Evolutionary conservation across 2,888 invertebrate genomes (phyloP).

Genomic region (Torymus tubicola): DNA sequence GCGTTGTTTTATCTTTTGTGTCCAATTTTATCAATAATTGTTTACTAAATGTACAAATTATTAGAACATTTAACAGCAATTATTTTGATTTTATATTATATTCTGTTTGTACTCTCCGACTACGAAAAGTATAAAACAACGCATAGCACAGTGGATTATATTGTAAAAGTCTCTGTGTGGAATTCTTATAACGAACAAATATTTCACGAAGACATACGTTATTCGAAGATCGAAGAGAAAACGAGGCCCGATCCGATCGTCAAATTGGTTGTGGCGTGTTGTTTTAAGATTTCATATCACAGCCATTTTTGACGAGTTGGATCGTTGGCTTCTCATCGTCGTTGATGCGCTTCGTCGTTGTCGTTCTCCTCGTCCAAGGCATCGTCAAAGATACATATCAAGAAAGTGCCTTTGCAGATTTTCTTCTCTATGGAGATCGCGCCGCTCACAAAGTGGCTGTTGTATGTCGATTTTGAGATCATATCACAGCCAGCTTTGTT

Average conservation of each 20-base stretch:
- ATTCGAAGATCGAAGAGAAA: not conserved
- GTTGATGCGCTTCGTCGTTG: not conserved
- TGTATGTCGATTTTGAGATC: constrained; percentile 80
- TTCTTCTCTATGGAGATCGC: constrained; percentile 80
- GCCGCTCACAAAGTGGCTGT: constrained; percentile 95
- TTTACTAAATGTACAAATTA: constrained; percentile 9
- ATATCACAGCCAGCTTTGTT: constrained; percentile 97
- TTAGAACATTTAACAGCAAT: constrained; percentile 16
- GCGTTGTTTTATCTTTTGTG: too few relatives aligned
- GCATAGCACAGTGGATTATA: too few relatives aligned
- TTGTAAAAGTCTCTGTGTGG: too few relatives aligned
- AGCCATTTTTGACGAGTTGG: constrained; percentile 97
- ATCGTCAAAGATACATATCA: not conserved
- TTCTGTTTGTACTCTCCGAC: too few relatives aligned
- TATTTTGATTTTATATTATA: not conserved
- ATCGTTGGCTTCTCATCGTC: constrained; percentile 77
- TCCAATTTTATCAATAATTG: too few relatives aligned
- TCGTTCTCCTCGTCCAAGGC: not conserved
- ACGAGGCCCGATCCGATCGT: constrained; percentile 78
- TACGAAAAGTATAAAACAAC: too few relatives aligned
- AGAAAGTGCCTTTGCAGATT: constrained; percentile 66
- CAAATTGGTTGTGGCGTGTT: constrained; percentile 89
- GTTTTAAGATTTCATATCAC: constrained; percentile 84
- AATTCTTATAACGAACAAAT: too few relatives aligned
- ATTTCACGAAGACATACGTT: too few relatives aligned